Evolutionary conservation across 2,797 vertebrate genomes (phyloP), one percentile per base, ranked within the genome.

Genomic region (Nannoperca australis): DNA sequence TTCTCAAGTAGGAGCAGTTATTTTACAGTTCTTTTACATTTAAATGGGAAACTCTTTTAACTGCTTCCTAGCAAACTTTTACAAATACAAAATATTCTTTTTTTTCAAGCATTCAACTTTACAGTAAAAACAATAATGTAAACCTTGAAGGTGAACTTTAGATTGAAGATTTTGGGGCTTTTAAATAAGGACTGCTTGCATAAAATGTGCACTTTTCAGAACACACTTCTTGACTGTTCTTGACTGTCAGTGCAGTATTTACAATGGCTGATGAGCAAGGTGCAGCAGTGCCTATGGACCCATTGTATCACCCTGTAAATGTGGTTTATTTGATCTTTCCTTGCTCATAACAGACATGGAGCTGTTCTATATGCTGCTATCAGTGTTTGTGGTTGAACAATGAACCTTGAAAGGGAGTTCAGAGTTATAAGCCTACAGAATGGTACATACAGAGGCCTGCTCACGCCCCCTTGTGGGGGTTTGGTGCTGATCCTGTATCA

Each of bases 391-490:
- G 15, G 27, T 0, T 38, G n/a, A 62, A 20, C 9, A 56, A 27
- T 38, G 51, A 55, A 45, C 8, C 40, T 20, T 66, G 18, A 32
- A 12, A 24, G 24, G 0, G 2, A 3, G 24, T 27, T 27, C 24
- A 27, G 15, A n/a, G 50, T 8, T 8, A 2, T 6, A n/a, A 10
- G 36, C 36, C 38, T 40, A 40, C 22, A 14, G n/a, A 15, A 10
- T 2, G 20, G 13, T 7, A 5, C 49, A 27, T 32, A 8, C 14
- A 56, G 67, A 50, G 5, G 53, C 22, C 18, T 0, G 5, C 49
- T 91, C 65, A 83, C 18, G 83, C 84, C 74, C 77, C 63, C 88
- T 89, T 70, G 68, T 76, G 80, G 80, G 78, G 58, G 10, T 63
- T 55, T 44, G 32, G 18, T 45, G 22, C 44, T 47, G 62, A 74